These are phyloP conservation scores for Poecilia velifera DNA, from an alignment of 2,797 vertebrate species.

Conservation along the genomic window DNA sequence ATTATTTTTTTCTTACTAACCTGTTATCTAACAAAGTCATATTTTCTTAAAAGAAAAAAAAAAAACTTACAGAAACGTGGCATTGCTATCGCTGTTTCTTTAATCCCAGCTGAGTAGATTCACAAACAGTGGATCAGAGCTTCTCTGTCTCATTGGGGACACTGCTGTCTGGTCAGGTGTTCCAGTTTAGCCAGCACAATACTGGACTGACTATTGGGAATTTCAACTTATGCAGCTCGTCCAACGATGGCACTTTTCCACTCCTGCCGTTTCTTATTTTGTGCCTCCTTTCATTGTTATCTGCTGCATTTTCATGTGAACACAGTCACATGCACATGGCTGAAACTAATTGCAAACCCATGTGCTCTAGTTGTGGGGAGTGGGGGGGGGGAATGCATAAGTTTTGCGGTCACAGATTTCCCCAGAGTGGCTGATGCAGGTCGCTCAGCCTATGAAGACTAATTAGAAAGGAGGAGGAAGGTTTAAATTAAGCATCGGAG, in stretches of 20 bases:
- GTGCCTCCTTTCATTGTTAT: constrained; percentile 3
- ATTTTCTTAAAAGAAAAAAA: not conserved
- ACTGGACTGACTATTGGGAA: constrained; percentile 39
- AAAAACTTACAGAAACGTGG: not conserved
- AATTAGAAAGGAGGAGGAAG: constrained; percentile 71
- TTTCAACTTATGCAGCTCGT: constrained; percentile 25
- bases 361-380: constrained; percentile 37
- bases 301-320: not conserved
- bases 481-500: constrained; percentile 77
- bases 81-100: constrained; percentile 2
- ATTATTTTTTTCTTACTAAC: not conserved
- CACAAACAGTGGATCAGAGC: constrained; percentile 38
- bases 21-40: not conserved
- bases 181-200: constrained; percentile 12
- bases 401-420: constrained; percentile 62
- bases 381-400: constrained; percentile 33
- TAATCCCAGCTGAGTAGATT: constrained; percentile 24
- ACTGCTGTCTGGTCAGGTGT: constrained; percentile 32
- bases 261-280: constrained; percentile 37
- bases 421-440: constrained; percentile 60
- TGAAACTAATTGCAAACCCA: constrained; percentile 32
- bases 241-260: constrained; percentile 28
- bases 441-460: constrained; percentile 63
- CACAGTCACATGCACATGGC: not conserved
- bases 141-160: constrained; percentile 23